Evolutionary conservation across 2,113 vertebrate genomes (phyloP), one percentile per base, ranked within the genome.

Genomic region (Acinonyx jubatus): DNA sequence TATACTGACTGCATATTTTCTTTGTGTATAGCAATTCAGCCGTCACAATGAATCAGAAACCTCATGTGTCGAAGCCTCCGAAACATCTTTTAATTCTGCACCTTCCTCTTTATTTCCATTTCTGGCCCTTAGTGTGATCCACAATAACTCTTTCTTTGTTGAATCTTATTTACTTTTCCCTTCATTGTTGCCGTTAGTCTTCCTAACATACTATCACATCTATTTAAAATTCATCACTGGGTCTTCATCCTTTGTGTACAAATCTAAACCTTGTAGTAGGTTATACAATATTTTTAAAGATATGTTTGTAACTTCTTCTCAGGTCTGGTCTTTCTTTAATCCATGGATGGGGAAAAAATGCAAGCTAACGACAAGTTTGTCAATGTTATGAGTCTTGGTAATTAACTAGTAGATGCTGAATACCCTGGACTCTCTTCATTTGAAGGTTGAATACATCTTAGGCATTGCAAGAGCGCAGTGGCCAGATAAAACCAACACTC

Each of bases 271-370:
- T 63, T 73, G 19, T 48, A 50, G 11, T 3, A n/a, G 3, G 12
- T 9, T 7, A 31, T 41, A 38, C 1, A 21, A 1, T 41, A 50
- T 36, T 21, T 65, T 69, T 55, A 16, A 88, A 36, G 8, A 48
- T 57, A 69, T 10, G 1, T n/a, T 74, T 55, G 12, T 52, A 68
- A 48, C 1, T 25, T 0, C 48, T 79, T 48, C 45, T 41, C 2
- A 63, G 16, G 5, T 23, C 1, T 1, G 0, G 0, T 33, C 1
- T 73, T 45, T 4, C 29, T 1, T 19, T 12, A 12, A 29, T 78
- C 13, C 45, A 9, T 23, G 19, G 2, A 38, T 10, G 6, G 36
- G 7, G 11, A 2, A 68, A 66, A 76, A 91, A 48, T 55, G 16
- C 9, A 61, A 33, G n/a, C 3, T 23, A 50, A 55, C 2, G 0